Evolutionary conservation across 2,888 invertebrate species (phyloP).

Genomic region (Augochlorella aurata): DNA sequence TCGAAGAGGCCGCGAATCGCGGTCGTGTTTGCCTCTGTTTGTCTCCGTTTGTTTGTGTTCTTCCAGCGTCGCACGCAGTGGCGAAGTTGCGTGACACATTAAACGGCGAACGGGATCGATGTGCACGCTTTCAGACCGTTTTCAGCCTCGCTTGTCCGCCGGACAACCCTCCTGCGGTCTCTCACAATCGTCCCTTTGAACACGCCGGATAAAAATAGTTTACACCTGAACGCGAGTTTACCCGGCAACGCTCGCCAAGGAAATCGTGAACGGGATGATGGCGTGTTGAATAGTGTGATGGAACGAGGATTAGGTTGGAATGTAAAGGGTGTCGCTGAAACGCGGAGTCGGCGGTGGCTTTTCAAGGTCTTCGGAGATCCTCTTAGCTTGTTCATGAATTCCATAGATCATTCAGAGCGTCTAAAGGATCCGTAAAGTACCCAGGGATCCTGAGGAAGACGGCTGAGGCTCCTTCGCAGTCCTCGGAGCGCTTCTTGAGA

Average conservation of each 20-base stretch:
- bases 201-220: constrained; percentile 56
- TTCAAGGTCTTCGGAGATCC: not conserved
- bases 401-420: not conserved
- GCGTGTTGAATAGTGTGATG: not conserved
- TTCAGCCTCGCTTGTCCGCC: constrained; percentile 44
- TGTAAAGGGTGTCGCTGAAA: not conserved
- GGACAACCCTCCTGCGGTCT: constrained; percentile 41
- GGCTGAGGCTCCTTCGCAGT: not conserved
- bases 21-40: too few species aligned
- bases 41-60: not conserved
- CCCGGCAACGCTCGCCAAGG: not conserved
- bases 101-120: constrained; percentile 52
- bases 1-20: not conserved
- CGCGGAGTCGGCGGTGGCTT: not conserved
- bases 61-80: constrained; percentile 27
- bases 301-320: not conserved
- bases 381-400: not conserved
- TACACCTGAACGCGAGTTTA: constrained; percentile 25
- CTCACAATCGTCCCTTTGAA: constrained; percentile 46
- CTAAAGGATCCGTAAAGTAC: not conserved
- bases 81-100: constrained; percentile 56
- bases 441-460: not conserved
- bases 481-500: not conserved
- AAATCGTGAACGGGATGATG: constrained; percentile 1
- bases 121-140: constrained; percentile 31